Evolutionary conservation across 2,797 vertebrate genomes (phyloP), one percentile per base, ranked within the genome.

Genomic region (Triplophysa yarkandensis): DNA sequence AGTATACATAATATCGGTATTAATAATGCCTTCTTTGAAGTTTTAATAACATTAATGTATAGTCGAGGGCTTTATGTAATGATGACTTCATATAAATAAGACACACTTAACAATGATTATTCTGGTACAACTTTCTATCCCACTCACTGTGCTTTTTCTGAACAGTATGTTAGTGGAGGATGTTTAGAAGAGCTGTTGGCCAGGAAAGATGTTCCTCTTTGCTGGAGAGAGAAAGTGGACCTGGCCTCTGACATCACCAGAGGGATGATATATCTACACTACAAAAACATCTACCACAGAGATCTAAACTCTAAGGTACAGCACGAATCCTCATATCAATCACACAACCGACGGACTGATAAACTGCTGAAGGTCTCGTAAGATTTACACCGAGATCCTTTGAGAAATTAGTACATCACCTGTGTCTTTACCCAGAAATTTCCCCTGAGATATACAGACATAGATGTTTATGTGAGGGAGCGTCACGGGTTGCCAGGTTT

Each of bases 241-340:
- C 86, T 96, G 82, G 91, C 92, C 72, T 94, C 92, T 78, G 94
- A 96, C 76, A 93, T 96, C 79, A 92, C 91, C 79, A 86, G 94
- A 76, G 95, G 94, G 41, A 95, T 95, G 95, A 93, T 94, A 84
- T 96, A 95, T 84, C 87, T 96, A 54, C 95, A 95, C 83, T 95
- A 93, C 81, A 95, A 95, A 85, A 95, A 95, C 86, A 95, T 96
- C 84, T 95, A 95, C 84, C 95, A 96, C 75, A 83, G 91, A 58
- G 91, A 92, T 82, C 90, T 92, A 61, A 93, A 91, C 82, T 93
- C 90, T 62, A 93, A 92, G 90, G 91, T 75, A 75, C n/a, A 61
- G 27, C 21, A 41, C 16, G 23, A 28, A 13, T 62, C 13, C 21
- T 9, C 11, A 41, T 34, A 13, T 66, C 41, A 34, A 6, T 27